Conservation (phyloP, 2,888 invertebrate species). For the Ennomos quercinarius region DNA sequence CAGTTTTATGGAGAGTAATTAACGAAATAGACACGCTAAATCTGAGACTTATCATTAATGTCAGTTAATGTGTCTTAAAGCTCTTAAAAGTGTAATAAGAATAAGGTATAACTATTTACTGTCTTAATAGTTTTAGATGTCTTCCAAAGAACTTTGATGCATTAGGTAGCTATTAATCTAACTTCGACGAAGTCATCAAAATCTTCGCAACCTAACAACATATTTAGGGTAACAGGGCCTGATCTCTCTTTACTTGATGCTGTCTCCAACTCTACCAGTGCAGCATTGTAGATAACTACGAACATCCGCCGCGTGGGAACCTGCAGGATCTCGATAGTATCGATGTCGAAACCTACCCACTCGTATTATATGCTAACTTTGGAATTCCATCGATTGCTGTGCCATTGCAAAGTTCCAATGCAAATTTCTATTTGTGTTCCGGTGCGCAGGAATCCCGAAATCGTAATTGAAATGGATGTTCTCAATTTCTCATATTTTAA, state of each 20-base stretch:
- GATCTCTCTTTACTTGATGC: neutral
- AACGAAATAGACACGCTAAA: slow-evolving; percentile 39
- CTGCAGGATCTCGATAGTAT: slow-evolving; percentile 56
- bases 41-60: slow-evolving; percentile 29
- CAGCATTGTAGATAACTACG: slow-evolving; percentile 49
- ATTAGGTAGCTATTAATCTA: no score
- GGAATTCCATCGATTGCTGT: slow-evolving; percentile 1
- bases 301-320: slow-evolving; percentile 67
- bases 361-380: slow-evolving; percentile 14
- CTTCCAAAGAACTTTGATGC: no score
- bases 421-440: slow-evolving; percentile 15
- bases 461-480: no score
- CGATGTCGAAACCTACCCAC: slow-evolving; percentile 39
- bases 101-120: slow-evolving; percentile 3
- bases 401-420: slow-evolving; percentile 4
- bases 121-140: neutral
- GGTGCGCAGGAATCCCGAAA: no score
- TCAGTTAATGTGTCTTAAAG: slow-evolving; percentile 13
- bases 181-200: no score
- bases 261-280: slow-evolving; percentile 22
- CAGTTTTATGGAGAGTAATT: slow-evolving; percentile 50
- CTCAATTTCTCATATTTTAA: no score
- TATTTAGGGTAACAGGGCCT: no score
- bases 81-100: slow-evolving; percentile 6
- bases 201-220: no score